Percentiles rank a stretch among this genome's conserved stretches.
phyloP scores from a whole-genome alignment of 2,113 vertebrate genomes.

The Sterrhoptilus dennistouni region DNA sequence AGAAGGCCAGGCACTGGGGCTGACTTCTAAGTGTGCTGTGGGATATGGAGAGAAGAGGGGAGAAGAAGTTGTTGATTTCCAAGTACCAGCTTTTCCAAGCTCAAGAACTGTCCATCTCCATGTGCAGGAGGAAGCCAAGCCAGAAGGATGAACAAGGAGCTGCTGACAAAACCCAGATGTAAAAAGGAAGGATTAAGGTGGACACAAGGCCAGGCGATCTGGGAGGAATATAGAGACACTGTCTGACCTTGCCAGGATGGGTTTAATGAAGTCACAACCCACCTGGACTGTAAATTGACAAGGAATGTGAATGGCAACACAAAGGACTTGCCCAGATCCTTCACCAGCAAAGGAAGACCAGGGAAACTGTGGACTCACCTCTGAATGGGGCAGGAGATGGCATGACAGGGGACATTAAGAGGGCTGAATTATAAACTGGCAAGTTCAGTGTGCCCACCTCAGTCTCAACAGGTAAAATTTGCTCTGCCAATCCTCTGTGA shows the following conservation, averaged over 20 bases:
- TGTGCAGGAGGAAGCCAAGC: background rate
- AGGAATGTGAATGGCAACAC: rapidly evolving
- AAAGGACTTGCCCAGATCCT: background rate
- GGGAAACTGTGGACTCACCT: rapidly evolving
- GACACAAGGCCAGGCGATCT: background rate
- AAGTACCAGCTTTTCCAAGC: background rate
- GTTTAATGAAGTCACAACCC: background rate
- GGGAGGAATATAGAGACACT: background rate
- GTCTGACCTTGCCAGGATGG: background rate
- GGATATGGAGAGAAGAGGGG: background rate
- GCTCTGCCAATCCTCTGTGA: background rate
- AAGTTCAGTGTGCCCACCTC: background rate
- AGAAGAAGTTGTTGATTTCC: background rate
- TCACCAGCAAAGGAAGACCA: background rate
- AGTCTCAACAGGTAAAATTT: background rate
- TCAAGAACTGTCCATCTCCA: background rate
- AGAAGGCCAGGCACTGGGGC: background rate
- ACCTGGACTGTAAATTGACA: background rate
- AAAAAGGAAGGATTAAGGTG: background rate
- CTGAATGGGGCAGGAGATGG: background rate
- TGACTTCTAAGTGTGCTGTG: background rate
- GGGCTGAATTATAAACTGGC: background rate
- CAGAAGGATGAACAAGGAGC: background rate
- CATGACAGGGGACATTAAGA: background rate
- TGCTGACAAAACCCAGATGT: background rate